Base-by-base conservation (phyloP, 2,888 invertebrate genomes). In the Steromphala cineraria region DNA sequence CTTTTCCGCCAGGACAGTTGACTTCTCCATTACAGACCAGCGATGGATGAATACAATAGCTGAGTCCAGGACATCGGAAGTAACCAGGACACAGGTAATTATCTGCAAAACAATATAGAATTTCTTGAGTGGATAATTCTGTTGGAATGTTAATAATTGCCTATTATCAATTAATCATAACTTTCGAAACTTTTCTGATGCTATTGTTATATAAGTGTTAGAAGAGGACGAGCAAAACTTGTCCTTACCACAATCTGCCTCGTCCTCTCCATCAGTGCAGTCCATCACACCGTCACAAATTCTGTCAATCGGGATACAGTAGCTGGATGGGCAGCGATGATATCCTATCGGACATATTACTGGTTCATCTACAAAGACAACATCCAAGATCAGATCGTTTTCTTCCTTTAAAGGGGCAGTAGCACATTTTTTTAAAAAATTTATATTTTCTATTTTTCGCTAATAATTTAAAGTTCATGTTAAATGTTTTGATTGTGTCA, bases 181-280 rank as follows among this genome's bases (percentile, higher is more conserved):
- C n/a, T n/a, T n/a, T n/a, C n/a, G n/a, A n/a, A n/a, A n/a, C n/a
- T n/a, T n/a, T n/a, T n/a, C n/a, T n/a, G n/a, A n/a, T n/a, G n/a
- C n/a, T n/a, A n/a, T n/a, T n/a, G n/a, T n/a, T n/a, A n/a, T n/a
- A n/a, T n/a, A n/a, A n/a, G n/a, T n/a, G n/a, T n/a, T n/a, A n/a
- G n/a, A n/a, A n/a, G n/a, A n/a, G n/a, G n/a, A n/a, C n/a, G n/a
- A n/a, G n/a, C n/a, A n/a, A n/a, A n/a, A n/a, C n/a, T n/a, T n/a
- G n/a, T n/a, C 76, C 79, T 52, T 78, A 81, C 82, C 75, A 76
- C 84, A 78, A 31, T 36, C 80, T 5, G 83, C 81, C 85, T 91
- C 91, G 75, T 91, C 91, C 53, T 90, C 90, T 7, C 88, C 89
- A 53, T 85, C 71, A 10, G 87, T 87, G 80, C 91, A 91, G 31